Evolutionary conservation across 2,888 invertebrate genomes (phyloP).

Genomic region (Drosophila nr. perissopoda): DNA sequence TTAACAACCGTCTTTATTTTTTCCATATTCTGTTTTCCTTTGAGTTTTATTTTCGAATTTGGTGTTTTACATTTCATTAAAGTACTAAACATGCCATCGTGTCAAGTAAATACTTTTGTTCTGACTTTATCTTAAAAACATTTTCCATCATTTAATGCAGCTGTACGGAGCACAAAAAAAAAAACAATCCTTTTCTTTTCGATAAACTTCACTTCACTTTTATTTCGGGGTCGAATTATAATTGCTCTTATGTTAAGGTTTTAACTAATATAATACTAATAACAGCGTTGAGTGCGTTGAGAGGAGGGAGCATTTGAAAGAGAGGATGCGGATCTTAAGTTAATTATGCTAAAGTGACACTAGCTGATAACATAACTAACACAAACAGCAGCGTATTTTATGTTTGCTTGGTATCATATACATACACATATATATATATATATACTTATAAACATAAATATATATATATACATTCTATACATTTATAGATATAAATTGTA

Average conservation of each 20-base stretch:
- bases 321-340: too few species aligned
- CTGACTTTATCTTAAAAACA: conserved; percentile 7
- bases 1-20: conserved; percentile 69
- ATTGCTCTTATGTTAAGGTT: too few species aligned
- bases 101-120: conserved; percentile 8
- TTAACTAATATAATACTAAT: too few species aligned
- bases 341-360: too few species aligned
- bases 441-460: conserved; percentile 13
- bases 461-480: conserved; percentile 12
- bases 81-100: conserved; percentile 64
- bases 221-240: too few species aligned
- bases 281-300: too few species aligned
- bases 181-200: too few species aligned
- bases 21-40: conserved; percentile 14
- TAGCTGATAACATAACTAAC: too few species aligned
- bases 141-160: neutral
- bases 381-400: conserved; percentile 2
- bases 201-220: too few species aligned
- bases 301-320: too few species aligned
- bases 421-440: conserved; percentile 30
- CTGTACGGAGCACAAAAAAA: neutral
- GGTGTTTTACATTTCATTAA: conserved; percentile 65
- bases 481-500: conserved; percentile 23
- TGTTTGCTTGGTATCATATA: conserved; percentile 1
- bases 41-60: conserved; percentile 47